Base-by-base conservation (phyloP, 2,113 vertebrate genomes). In the Apeltes quadracus region DNA sequence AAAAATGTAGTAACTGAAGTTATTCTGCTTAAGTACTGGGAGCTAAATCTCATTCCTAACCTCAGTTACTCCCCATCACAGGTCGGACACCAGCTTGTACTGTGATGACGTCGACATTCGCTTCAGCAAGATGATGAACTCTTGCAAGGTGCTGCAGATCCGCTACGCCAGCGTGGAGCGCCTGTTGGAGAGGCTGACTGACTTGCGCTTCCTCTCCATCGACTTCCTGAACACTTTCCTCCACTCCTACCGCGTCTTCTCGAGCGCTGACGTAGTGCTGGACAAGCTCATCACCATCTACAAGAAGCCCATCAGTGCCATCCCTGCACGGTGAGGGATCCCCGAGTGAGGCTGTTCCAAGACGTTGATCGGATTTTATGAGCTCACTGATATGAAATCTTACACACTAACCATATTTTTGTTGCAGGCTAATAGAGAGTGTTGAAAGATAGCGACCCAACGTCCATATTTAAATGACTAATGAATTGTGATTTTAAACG, bases 41-140 rank as follows among this genome's bases (percentile, higher is more conserved):
- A 77, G 56, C 53, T 50, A 62, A 71, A 75, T 65, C 22, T 56
- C 54, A 66, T 54, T 57, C 65, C 46, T 62, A 16, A 66, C 61
- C 23, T 64, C 38, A 27, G 27, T 62, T 55, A 36, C 20, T 43
- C 22, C 53, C 22, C n/a, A 39, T 16, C n/a, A 1, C 93, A 99
- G 97, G 93, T 98, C 97, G 0, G 97, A 99, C 53, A 92, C 95
- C 86, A 98, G 96, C 90, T 87, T 99, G 82, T 99, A 98, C 90
- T 99, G 97, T 18, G 97, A 98, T 15, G 97, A 98, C 1, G 96
- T 98, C 13, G 97, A 99, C 93, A 98, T 99, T 68, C 95, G 97
- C 90, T 99, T 98, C 94, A 98, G 97, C 90, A 99, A 98, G 90
- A 99, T 97, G 93, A 97, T 99, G 97, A 99, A 99, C 92, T 98